Evolutionary conservation across 2,113 vertebrate species (phyloP).

Genomic region (Camelus bactrianus): DNA sequence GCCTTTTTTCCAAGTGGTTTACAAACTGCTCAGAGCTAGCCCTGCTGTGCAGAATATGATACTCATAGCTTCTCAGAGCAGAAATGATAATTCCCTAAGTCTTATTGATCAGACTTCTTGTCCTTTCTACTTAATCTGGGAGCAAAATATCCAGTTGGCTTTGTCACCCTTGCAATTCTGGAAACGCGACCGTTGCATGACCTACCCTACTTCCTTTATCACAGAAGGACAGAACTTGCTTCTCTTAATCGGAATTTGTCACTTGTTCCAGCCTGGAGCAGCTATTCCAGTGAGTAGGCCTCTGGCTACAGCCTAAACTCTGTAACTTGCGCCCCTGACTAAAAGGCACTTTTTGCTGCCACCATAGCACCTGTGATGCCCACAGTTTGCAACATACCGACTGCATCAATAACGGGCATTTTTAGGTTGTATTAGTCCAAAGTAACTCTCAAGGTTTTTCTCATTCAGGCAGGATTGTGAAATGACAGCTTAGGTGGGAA

Average conservation of each 20-base stretch:
- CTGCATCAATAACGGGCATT: constrained; percentile 54
- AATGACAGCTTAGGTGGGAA: constrained; percentile 50
- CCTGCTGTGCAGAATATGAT: background rate
- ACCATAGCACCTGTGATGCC: constrained; percentile 35
- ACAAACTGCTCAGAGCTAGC: constrained; percentile 16
- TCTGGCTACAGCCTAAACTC: constrained; percentile 72
- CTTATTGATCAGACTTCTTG: background rate
- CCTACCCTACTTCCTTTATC: constrained; percentile 33
- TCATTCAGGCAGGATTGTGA: background rate
- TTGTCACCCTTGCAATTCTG: background rate
- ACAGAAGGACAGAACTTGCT: background rate
- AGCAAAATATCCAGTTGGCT: background rate
- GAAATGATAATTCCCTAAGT: constrained; percentile 45
- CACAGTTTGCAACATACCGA: background rate
- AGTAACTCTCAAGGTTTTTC: constrained; percentile 23
- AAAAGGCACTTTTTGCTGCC: constrained; percentile 58
- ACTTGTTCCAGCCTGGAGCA: constrained; percentile 78
- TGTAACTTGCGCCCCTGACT: constrained; percentile 76
- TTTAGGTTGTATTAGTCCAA: background rate
- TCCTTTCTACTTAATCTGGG: background rate
- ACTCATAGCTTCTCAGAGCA: background rate
- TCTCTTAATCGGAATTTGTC: constrained; percentile 61
- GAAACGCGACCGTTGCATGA: background rate
- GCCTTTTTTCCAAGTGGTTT: background rate
- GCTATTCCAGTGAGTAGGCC: constrained; percentile 74